phyloP scores from a whole-genome alignment of 1,140 invertebrate genomes.

The Cryptotermes secundus region DNA sequence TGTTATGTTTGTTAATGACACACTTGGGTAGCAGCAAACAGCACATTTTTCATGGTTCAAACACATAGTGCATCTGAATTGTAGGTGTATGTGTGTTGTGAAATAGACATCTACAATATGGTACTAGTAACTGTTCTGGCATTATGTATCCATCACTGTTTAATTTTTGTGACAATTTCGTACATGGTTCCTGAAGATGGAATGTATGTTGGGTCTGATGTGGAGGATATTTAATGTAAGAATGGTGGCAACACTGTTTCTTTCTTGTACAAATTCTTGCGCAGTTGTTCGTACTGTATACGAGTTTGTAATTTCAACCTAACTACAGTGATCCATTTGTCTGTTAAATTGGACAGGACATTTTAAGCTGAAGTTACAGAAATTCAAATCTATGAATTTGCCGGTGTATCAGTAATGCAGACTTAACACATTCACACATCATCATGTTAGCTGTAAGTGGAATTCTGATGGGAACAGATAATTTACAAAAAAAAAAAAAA shows the following conservation, averaged over 20 bases:
- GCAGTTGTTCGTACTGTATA: conserved; percentile 11
- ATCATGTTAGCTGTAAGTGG: not conserved
- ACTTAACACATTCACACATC: not conserved
- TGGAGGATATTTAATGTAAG: not conserved
- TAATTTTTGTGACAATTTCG: not conserved
- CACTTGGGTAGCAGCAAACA: not conserved
- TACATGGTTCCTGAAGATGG: not conserved
- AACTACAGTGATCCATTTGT: not conserved
- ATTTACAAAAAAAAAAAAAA: no score
- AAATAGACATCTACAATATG: not conserved
- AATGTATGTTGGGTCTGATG: not conserved
- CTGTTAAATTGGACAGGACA: not conserved
- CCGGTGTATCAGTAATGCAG: not conserved
- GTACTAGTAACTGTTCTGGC: not conserved
- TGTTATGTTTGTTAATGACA: not conserved
- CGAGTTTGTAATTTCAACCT: not conserved
- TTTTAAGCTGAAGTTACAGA: not conserved
- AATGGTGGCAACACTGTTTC: not conserved
- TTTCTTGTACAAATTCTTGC: not conserved
- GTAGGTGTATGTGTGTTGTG: not conserved
- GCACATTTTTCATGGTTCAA: not conserved
- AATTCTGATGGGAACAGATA: not conserved
- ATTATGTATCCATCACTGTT: not conserved
- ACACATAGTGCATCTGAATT: not conserved
- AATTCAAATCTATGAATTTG: not conserved